Conservation (phyloP, 2,113 vertebrate species). For the Podarcis raffonei region DNA sequence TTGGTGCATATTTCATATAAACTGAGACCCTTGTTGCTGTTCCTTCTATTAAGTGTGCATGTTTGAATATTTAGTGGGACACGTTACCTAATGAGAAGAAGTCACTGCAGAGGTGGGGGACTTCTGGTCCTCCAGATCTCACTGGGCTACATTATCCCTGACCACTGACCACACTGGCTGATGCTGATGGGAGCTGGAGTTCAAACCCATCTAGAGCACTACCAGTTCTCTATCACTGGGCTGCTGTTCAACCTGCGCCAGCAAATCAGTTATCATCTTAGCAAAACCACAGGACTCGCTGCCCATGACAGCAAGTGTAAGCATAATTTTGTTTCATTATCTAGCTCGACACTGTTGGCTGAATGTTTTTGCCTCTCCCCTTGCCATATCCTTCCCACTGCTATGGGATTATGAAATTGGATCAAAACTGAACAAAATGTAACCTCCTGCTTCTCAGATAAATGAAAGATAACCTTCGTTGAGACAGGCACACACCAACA, state of each 20-base stretch:
- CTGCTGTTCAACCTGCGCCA: not conserved
- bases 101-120: not conserved
- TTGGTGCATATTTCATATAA: not conserved
- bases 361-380: conserved; percentile 16
- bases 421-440: conserved; percentile 3
- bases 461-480: conserved; percentile 9
- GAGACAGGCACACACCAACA: not conserved
- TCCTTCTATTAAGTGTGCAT: not conserved
- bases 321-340: not conserved
- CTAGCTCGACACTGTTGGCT: not conserved
- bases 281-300: not conserved
- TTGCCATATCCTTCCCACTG: not conserved
- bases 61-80: not conserved
- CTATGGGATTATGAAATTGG: conserved; percentile 26
- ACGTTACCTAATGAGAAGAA: not conserved
- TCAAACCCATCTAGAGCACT: not conserved
- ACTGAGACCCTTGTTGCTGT: too few species aligned
- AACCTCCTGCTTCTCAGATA: conserved; percentile 50
- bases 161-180: not conserved
- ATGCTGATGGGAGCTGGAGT: too few species aligned
- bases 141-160: not conserved
- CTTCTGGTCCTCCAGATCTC: not conserved
- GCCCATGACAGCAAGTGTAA: not conserved
- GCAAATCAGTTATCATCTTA: not conserved
- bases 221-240: not conserved